Percentiles rank a stretch among this genome's conserved stretches.
Evolutionary conservation across 1,140 invertebrate genomes (phyloP).

Genomic region (Drosophila parabipectinata): DNA sequence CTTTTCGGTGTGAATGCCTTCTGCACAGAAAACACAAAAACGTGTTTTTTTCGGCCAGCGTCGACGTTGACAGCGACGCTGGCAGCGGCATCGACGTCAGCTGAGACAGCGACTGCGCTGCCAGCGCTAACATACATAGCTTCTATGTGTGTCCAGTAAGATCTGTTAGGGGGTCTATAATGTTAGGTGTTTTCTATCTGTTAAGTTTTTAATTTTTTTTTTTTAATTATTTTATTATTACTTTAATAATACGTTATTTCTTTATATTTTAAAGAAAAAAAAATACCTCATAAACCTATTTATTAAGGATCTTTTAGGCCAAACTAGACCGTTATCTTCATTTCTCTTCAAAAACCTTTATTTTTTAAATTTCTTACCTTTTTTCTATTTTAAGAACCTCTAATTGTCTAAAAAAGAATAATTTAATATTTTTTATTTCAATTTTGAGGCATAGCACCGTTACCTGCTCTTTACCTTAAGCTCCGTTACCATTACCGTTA

Average conservation of each 20-base stretch:
- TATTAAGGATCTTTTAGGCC: too few relatives aligned
- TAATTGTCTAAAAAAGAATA: too few relatives aligned
- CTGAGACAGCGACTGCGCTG: conserved; percentile 28
- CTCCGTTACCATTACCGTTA: background rate
- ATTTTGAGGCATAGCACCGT: too few relatives aligned
- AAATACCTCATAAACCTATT: too few relatives aligned
- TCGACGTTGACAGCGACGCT: background rate
- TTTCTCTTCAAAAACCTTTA: too few relatives aligned
- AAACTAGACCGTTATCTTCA: too few relatives aligned
- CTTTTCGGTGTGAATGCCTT: conserved; percentile 77
- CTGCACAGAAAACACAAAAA: conserved; percentile 71
- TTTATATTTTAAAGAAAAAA: too few relatives aligned
- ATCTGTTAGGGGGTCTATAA: conserved; percentile 31
- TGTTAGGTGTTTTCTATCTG: background rate
- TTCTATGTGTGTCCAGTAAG: background rate
- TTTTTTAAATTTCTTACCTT: too few relatives aligned
- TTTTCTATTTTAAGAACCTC: too few relatives aligned
- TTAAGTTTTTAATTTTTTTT: background rate
- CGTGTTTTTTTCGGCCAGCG: conserved; percentile 71
- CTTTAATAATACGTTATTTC: background rate
- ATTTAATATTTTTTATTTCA: too few relatives aligned
- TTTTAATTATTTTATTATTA: conserved; percentile 1
- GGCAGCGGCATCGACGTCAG: conserved; percentile 2
- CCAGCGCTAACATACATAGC: background rate
- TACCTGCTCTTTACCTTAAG: background rate